Evolutionary conservation across 2,113 vertebrate genomes (phyloP), one percentile per base, ranked within the genome.

Genomic region (Eudyptes chrysolophus): DNA sequence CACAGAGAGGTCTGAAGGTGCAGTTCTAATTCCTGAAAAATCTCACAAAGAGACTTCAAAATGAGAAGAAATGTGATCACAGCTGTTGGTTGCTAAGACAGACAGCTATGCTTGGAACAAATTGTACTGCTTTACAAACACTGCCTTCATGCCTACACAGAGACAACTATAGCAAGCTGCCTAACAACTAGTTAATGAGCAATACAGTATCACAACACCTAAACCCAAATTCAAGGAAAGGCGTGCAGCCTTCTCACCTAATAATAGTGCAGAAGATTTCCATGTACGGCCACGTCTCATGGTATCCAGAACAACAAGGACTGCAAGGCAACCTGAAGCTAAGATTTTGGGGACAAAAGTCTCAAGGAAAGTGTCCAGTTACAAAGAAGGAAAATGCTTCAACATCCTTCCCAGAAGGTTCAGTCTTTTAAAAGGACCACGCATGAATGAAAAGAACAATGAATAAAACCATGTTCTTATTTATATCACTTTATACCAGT

Each of bases 1-100:
- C 66, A 46, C 30, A 49, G 70, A 52, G 15, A 72, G 25, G 40
- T 87, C 58, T 94, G 61, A 79, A 81, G 80, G 20, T 52, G 32
- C 25, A 78, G 32, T 34, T 92, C 16, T 65, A 84, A 84, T 52
- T 85, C 60, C 65, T 78, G 64, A 93, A 95, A 95, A 81, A 84
- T 81, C 26, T 91, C 1, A 0, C 25, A 54, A 16, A 38, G 14
- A 78, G 42, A 42, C 26, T 89, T 91, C 18, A 84, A 68, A 92
- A 89, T 68, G 13, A 89, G 48, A 83, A 86, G 46, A 89, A 89
- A 82, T 75, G 2, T 71, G 55, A 55, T 68, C 7, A 2, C 20
- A 55, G 42, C 13, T 9, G 75, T 87, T 2, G 11, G 2, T 60
- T 78, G 65, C 30, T 44, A 71, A 68, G 46, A 58, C 9, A 58